phyloP scores from a whole-genome alignment of 2,113 vertebrate species.

The Diphyllodes magnificus region DNA sequence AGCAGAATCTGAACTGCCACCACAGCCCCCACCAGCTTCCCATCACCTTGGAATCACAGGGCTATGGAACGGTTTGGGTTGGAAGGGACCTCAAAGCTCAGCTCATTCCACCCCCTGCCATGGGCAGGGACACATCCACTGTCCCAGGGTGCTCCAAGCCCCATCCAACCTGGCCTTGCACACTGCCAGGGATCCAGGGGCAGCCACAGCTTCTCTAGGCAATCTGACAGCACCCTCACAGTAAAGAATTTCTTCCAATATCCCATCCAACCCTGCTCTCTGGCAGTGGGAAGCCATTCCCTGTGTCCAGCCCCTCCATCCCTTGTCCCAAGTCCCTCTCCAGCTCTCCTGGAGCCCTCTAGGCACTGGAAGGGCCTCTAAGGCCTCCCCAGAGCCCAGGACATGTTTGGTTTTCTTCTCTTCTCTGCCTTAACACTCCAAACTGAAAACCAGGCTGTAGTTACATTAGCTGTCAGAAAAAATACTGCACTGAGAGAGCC shows the following conservation, averaged over 20 bases:
- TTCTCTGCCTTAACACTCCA: neutral
- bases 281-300: neutral
- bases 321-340: too few relatives aligned
- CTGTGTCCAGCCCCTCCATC: neutral
- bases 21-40: neutral
- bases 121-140: neutral
- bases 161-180: fast-evolving
- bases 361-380: neutral
- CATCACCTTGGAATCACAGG: neutral
- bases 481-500: neutral
- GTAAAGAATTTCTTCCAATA: neutral
- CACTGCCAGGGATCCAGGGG: neutral
- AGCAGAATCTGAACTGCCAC: neutral
- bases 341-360: neutral
- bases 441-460: neutral
- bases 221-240: neutral
- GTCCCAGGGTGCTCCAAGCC: fast-evolving
- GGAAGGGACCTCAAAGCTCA: neutral
- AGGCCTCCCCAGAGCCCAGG: neutral
- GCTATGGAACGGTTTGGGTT: neutral
- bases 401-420: neutral
- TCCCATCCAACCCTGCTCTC: fast-evolving
- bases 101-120: too few relatives aligned
- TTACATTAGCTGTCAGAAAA: neutral
- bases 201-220: neutral